Conservation (phyloP, 2,797 vertebrate genomes). For the Geotrypetes seraphini region DNA sequence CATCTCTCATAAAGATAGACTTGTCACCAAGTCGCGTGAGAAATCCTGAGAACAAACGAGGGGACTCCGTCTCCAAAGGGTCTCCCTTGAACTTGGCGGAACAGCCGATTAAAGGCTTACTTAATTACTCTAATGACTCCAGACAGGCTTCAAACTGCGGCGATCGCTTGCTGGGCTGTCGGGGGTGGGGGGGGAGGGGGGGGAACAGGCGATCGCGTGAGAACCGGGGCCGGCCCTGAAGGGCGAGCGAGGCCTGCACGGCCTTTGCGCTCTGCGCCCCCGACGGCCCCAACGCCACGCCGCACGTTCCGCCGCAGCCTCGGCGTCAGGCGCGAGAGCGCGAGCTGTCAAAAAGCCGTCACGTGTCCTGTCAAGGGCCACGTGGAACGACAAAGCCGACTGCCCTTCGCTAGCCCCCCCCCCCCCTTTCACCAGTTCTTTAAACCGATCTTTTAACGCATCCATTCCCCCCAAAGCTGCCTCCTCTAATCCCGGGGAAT, state of each 20-base stretch:
- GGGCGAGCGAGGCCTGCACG: conserved; percentile 57
- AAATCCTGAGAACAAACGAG: conserved; percentile 90
- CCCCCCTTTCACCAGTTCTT: conserved; percentile 55
- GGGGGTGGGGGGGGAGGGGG: conserved; percentile 63
- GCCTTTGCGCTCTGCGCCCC: conserved; percentile 56
- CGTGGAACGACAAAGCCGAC: conserved; percentile 95
- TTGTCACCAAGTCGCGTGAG: conserved; percentile 98
- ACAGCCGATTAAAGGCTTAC: conserved; percentile 99
- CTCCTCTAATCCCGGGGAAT: conserved; percentile 85
- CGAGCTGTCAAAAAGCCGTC: too few species aligned
- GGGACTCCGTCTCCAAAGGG: conserved; percentile 87
- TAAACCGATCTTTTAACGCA: conserved; percentile 84
- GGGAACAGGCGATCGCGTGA: conserved; percentile 77
- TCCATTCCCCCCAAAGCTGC: conserved; percentile 66
- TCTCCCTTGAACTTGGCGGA: conserved; percentile 97
- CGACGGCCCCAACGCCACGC: conserved; percentile 19
- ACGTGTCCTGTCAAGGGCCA: conserved; percentile 88
- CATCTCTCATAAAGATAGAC: conserved; percentile 86
- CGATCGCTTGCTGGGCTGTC: conserved; percentile 66
- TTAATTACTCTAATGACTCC: conserved; percentile 98
- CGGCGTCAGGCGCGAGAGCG: too few species aligned
- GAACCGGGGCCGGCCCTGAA: conserved; percentile 64
- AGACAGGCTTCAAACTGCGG: conserved; percentile 93
- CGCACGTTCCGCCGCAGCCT: not conserved
- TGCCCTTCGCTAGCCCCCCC: conserved; percentile 61